Conservation (phyloP, 2,797 vertebrate genomes). For the Acropternis orthonyx region DNA sequence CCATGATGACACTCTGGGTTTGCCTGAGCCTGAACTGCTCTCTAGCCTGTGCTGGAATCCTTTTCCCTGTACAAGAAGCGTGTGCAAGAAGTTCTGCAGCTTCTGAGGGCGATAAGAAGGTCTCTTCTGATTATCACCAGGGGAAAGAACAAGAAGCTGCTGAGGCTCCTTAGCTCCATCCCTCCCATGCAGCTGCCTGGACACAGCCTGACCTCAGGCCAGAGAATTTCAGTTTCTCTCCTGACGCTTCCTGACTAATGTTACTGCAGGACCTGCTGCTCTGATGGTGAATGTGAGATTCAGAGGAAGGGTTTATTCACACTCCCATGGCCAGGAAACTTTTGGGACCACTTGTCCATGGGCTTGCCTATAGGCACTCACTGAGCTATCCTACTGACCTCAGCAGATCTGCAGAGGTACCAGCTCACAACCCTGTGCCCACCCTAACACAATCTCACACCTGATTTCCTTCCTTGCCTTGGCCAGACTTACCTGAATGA, state of each 20-base stretch:
- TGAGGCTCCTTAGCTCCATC: not conserved
- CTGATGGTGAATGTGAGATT: not conserved
- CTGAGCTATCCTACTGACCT: not conserved
- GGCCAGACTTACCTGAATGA: not conserved
- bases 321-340: not conserved
- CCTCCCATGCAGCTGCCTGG: not conserved
- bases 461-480: not conserved
- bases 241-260: not conserved
- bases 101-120: not conserved
- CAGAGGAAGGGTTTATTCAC: not conserved
- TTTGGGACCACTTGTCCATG: rapidly evolving
- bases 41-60: rapidly evolving
- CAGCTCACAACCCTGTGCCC: not conserved
- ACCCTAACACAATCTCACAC: not conserved
- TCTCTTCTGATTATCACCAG: not conserved
- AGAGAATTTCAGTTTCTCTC: not conserved
- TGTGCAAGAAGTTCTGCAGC: not conserved
- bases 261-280: not conserved
- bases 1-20: not conserved
- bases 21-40: not conserved
- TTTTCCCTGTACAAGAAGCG: not conserved
- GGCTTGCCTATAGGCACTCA: rapidly evolving
- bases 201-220: not conserved
- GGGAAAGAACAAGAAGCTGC: not conserved
- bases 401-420: not conserved